These are phyloP conservation scores for Chelonoidis abingdonii DNA, from an alignment of 2,113 vertebrate species.

Conservation along the genomic window DNA sequence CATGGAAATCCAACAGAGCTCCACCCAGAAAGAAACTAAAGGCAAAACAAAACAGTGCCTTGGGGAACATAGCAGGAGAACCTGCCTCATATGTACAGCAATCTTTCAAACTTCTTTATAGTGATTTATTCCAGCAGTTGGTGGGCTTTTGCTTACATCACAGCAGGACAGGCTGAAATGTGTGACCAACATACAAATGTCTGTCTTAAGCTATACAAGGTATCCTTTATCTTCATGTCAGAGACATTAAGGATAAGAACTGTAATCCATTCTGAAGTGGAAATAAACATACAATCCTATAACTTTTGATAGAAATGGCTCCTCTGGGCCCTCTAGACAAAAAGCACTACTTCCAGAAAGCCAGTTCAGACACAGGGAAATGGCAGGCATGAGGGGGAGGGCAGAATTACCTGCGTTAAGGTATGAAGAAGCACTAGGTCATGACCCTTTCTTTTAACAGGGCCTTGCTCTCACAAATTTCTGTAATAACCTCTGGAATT, in stretches of 20 bases:
- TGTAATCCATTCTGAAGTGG: background rate
- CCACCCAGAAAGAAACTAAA: background rate
- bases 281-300: background rate
- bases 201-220: background rate
- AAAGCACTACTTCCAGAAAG: background rate
- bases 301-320: background rate
- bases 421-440: background rate
- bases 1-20: background rate
- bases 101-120: background rate
- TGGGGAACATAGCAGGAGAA: background rate
- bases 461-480: background rate
- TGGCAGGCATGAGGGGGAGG: background rate
- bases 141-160: background rate
- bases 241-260: accelerated
- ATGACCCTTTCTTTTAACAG: background rate
- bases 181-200: background rate
- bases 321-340: background rate
- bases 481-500: background rate
- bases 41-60: background rate
- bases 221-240: background rate
- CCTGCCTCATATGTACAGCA: accelerated
- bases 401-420: background rate
- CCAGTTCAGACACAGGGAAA: background rate
- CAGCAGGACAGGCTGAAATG: background rate
- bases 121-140: background rate